These are phyloP conservation scores for Trichogramma dendrolimi DNA, from an alignment of 2,888 invertebrate genomes.

Conservation along the genomic window DNA sequence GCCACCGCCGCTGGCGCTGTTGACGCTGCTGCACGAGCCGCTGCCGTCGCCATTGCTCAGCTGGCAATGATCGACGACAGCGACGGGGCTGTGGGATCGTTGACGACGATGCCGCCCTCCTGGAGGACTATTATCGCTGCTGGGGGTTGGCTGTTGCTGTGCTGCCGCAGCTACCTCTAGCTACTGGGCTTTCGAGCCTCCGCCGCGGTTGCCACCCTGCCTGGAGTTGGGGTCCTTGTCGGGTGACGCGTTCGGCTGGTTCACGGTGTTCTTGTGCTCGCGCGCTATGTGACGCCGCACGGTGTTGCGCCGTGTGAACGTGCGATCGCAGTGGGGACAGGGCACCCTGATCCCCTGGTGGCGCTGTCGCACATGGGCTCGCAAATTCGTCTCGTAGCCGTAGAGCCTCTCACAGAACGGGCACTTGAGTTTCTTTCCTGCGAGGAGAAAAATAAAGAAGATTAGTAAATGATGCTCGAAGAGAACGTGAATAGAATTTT, in stretches of 20 bases:
- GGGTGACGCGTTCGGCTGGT: neutral
- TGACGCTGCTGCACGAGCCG: neutral
- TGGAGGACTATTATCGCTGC: neutral
- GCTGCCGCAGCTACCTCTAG: slow-evolving; percentile 25
- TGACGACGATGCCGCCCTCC: slow-evolving; percentile 15
- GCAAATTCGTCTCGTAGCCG: slow-evolving; percentile 87
- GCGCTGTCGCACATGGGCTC: slow-evolving; percentile 86
- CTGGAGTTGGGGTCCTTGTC: slow-evolving; percentile 23
- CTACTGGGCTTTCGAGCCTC: slow-evolving; percentile 39
- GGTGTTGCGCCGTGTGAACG: slow-evolving; percentile 89
- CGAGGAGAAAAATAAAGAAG: slow-evolving; percentile 33
- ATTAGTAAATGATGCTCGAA: too few species aligned
- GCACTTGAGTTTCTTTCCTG: slow-evolving; percentile 88
- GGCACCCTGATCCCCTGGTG: slow-evolving; percentile 90
- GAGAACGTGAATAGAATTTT: too few species aligned
- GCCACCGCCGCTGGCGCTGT: neutral
- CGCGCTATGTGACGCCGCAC: slow-evolving; percentile 86
- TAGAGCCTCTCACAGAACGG: slow-evolving; percentile 88
- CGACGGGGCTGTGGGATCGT: slow-evolving; percentile 28
- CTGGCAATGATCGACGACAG: slow-evolving; percentile 15
- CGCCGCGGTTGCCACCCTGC: slow-evolving; percentile 35
- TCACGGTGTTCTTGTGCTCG: slow-evolving; percentile 71
- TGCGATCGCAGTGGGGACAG: slow-evolving; percentile 85
- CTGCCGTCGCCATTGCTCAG: neutral
- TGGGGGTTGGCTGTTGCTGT: neutral